These are phyloP conservation scores for Ooceraea biroi DNA, from an alignment of 1,140 invertebrate genomes.

Conservation along the genomic window DNA sequence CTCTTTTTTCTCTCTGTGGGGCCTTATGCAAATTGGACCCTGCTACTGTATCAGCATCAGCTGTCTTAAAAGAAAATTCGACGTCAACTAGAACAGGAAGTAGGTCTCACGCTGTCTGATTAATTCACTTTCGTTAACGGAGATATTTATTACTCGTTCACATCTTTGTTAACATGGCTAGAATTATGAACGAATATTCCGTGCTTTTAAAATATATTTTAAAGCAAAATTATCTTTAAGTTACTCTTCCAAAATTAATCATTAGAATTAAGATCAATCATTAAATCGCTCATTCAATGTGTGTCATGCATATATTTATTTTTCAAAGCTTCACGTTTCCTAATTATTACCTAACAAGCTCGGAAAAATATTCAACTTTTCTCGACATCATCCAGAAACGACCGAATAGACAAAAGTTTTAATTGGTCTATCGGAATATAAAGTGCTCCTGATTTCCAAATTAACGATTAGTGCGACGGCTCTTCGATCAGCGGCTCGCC, in stretches of 20 bases:
- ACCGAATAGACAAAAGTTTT: slow-evolving; percentile 56
- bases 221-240: neutral
- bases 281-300: too few species aligned
- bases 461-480: slow-evolving; percentile 52
- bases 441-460: slow-evolving; percentile 46
- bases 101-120: slow-evolving; percentile 58
- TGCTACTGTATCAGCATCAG: slow-evolving; percentile 64
- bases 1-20: slow-evolving; percentile 38
- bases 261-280: neutral
- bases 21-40: slow-evolving; percentile 69
- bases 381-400: neutral
- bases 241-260: neutral
- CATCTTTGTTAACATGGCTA: neutral
- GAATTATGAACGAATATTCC: slow-evolving; percentile 5
- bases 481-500: slow-evolving; percentile 50
- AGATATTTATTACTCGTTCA: slow-evolving; percentile 42
- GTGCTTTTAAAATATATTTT: neutral
- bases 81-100: slow-evolving; percentile 25
- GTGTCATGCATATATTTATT: neutral
- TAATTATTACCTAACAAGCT: neutral
- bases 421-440: slow-evolving; percentile 44
- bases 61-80: slow-evolving; percentile 70
- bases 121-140: slow-evolving; percentile 52
- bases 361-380: slow-evolving; percentile 1
- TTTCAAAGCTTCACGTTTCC: neutral